Evolutionary conservation across 1,140 invertebrate genomes (phyloP), one percentile per base, ranked within the genome.

Genomic region (Sitodiplosis mosellana): DNA sequence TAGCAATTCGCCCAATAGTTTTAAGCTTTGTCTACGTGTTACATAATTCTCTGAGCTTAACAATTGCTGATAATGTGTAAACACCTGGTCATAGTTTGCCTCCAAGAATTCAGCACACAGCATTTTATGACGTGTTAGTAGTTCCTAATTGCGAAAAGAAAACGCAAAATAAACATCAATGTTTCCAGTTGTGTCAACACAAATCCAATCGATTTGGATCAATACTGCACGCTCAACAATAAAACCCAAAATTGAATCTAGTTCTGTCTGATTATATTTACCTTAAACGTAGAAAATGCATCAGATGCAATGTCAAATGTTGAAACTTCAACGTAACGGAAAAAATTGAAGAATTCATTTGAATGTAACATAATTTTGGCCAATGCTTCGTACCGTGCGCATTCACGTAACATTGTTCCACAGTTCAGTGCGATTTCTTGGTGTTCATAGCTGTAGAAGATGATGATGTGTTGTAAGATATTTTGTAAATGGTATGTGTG

Each of bases 281-380:
- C 91, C 81, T 99, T 99, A 78, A 99, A 99, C 50, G 96, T 99
- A 63, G 94, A 94, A 76, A 99, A 99, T 68, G 95, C 96, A 83
- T 99, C 96, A 53, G 94, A 98, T 63, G 96, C 95, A 63, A 99
- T 99, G 76, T 99, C 96, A 76, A 99, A 99, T 49, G 94, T 97
- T 48, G 94, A 97, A 50, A 97, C 88, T 77, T 99, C 95, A 59
- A 99, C 96, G 71, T 98, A 99, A 70, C 85, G 82, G 71, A 99
- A 99, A 73, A 99, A 99, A 70, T 97, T 92, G 68, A 95, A 99
- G 76, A 99, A 99, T 65, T 97, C 89, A 56, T 94, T 87, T 47
- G 89, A 92, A 68, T 93, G 82, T 51, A 99, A 78, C 79, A 99
- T 91, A 49, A 99, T 94, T 73, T 98, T 97, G 47, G 94, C 93